Evolutionary conservation across 30 jellyfish, hydroid and myxozoan species (phyloP), one percentile per base, ranked within the genome.

Genomic region (Hydractinia echinata): DNA sequence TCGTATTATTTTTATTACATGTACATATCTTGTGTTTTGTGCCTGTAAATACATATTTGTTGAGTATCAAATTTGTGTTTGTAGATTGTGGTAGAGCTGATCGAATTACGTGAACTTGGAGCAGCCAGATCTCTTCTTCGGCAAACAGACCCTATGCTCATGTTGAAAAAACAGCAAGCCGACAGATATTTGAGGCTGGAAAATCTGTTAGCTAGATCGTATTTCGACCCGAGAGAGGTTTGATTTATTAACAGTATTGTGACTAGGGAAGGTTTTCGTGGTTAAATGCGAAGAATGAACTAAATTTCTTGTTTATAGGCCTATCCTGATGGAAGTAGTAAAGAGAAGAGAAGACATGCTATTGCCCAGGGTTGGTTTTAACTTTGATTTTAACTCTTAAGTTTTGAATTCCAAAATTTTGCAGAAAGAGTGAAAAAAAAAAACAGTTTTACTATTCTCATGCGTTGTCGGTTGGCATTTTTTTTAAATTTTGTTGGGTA

Each of bases 211-310:
- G 81, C 96, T 3, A 70, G 95, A 52, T 86, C 98, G 5, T 92
- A 85, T 81, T 92, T 92, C 83, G 98, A 92, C 66, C 98, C 98
- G 7, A 74, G 95, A 61, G 98, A 92, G 85, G 97, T 90, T 84
- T 66, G 77, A 7, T 21, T 56, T 4, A 53, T 9, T 54, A n/a
- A 10, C 15, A 18, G 55, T 30, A 72, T n/a, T 20, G 4, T 72
- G 9, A 58, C 8, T 50, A 13, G 1, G 1, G 10, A 39, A 39
- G 4, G 0, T 82, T 20, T 0, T 16, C 82, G 19, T 49, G 44
- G 44, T 30, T 55, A 44, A 82, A 0, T 82, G 30, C 18, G 4
- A 5, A 50, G 13, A 53, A 10, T 20, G 14, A 16, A 64, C 85
- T 16, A 60, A 10, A 10, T 8, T 4, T 19, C 4, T 5, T 49